Percentiles rank a stretch among this genome's conserved stretches.
These are phyloP conservation scores for Tineola bisselliella DNA, from an alignment of 2,888 invertebrate genomes.

Conservation along the genomic window DNA sequence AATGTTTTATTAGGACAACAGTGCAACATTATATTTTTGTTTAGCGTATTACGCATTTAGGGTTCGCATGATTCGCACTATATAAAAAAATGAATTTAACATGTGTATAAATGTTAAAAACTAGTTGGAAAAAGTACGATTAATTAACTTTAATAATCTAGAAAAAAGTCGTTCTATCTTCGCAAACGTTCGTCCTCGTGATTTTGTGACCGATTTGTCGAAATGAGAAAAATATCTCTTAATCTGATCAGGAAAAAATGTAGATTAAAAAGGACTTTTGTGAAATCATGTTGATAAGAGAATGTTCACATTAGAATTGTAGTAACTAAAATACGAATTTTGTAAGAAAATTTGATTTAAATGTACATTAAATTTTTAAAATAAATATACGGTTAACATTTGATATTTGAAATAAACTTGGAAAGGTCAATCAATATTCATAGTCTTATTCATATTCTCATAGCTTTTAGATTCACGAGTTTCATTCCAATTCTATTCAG, in stretches of 20 bases:
- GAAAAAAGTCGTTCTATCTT: constrained; percentile 3
- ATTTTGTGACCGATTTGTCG: constrained; percentile 45
- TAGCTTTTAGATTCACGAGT: neutral
- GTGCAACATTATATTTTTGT: no score
- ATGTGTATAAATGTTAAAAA: no score
- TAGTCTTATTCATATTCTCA: neutral
- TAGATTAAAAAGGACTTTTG: neutral
- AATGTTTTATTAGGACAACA: no score
- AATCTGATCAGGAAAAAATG: constrained; percentile 23
- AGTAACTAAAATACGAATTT: neutral
- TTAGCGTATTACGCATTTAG: no score
- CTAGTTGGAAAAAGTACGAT: neutral
- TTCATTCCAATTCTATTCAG: neutral
- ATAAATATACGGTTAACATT: no score
- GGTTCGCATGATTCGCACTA: no score
- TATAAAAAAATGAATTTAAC: no score
- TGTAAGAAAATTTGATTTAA: neutral
- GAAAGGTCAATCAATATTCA: neutral
- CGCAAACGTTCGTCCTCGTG: constrained; percentile 20
- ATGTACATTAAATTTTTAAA: no score
- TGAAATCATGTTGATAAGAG: no score
- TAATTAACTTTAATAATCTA: neutral
- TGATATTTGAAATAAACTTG: no score
- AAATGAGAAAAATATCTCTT: constrained; percentile 41
- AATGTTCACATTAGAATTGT: no score